Percentiles rank a stretch among this genome's conserved stretches.
Evolutionary conservation across 2,888 invertebrate genomes (phyloP).

Genomic region (Pardosa pseudoannulata): DNA sequence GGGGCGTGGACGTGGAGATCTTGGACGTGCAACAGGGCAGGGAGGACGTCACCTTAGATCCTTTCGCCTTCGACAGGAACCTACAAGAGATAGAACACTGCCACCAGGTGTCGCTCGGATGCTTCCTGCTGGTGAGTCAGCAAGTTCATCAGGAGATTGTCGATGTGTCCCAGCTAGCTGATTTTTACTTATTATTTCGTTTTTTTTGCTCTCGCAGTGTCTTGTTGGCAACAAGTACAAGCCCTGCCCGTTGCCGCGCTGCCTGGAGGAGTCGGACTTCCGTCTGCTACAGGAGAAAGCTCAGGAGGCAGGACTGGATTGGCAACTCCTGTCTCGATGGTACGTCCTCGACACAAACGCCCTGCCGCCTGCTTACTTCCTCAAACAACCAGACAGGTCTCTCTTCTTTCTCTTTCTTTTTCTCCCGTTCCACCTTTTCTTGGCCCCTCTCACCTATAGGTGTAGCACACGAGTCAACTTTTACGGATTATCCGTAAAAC

Average conservation of each 20-base stretch:
- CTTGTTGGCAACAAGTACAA: slow-evolving; percentile 79
- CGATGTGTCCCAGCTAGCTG: no score
- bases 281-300: slow-evolving; percentile 76
- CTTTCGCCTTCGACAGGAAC: slow-evolving; percentile 72
- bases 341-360: slow-evolving; percentile 78
- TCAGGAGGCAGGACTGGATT: slow-evolving; percentile 77
- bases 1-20: slow-evolving; percentile 72
- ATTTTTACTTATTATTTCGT: no score
- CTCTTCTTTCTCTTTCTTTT: no score
- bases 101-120: slow-evolving; percentile 69
- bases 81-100: slow-evolving; percentile 72
- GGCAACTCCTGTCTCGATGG: slow-evolving; percentile 77
- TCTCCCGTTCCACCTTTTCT: no score
- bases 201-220: slow-evolving; percentile 75
- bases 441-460: no score
- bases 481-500: no score
- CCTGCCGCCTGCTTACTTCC: slow-evolving; percentile 75
- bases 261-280: slow-evolving; percentile 78
- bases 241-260: slow-evolving; percentile 77
- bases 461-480: no score
- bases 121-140: slow-evolving; percentile 73
- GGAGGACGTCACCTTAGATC: slow-evolving; percentile 72
- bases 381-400: slow-evolving; percentile 37
- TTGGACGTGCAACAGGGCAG: slow-evolving; percentile 72
- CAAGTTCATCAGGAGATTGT: no score